A percentile compares a stretch with the other conserved stretches of the same genome.
These are phyloP conservation scores for Lycophotia porphyrea DNA, from an alignment of 2,888 invertebrate species.

Conservation along the genomic window DNA sequence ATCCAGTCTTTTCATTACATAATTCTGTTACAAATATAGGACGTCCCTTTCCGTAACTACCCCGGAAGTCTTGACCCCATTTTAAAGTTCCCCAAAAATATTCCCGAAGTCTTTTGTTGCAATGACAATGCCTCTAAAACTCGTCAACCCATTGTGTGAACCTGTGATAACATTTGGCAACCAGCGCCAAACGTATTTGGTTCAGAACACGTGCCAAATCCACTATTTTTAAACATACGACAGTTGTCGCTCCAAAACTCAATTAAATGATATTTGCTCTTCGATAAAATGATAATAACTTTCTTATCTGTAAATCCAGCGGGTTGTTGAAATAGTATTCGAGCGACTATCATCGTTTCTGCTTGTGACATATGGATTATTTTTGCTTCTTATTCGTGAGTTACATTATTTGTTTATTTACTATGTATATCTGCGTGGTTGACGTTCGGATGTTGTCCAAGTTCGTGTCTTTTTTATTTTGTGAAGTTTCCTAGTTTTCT, in stretches of 20 bases:
- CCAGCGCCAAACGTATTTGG: slow-evolving; percentile 70
- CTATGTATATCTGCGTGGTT: slow-evolving; percentile 43
- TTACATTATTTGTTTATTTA: slow-evolving; percentile 61
- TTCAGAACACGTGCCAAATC: slow-evolving; percentile 69
- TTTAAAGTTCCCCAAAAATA: slow-evolving; percentile 23
- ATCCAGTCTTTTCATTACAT: not conserved
- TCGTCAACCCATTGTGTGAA: slow-evolving; percentile 51
- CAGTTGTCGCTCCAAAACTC: slow-evolving; percentile 62
- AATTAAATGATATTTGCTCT: slow-evolving; percentile 57
- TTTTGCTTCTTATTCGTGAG: slow-evolving; percentile 74
- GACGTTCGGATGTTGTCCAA: slow-evolving; percentile 34
- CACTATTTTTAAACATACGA: slow-evolving; percentile 74
- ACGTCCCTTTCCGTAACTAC: slow-evolving; percentile 11
- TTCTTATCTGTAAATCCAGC: slow-evolving; percentile 61
- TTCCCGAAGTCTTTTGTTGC: slow-evolving; percentile 47
- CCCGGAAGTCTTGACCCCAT: slow-evolving; percentile 42
- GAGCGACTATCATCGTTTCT: slow-evolving; percentile 67
- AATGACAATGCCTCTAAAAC: slow-evolving; percentile 57
- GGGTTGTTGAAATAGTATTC: slow-evolving; percentile 60
- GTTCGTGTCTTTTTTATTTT: slow-evolving; percentile 40
- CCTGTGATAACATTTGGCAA: slow-evolving; percentile 77
- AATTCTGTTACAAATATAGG: not conserved
- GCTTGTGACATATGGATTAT: slow-evolving; percentile 70
- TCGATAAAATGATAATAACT: slow-evolving; percentile 62
- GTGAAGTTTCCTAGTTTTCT: slow-evolving; percentile 27